Percentiles rank a stretch among this genome's conserved stretches.
Evolutionary conservation across 1,140 invertebrate species (phyloP).

Genomic region (Sweltsa coloradensis): DNA sequence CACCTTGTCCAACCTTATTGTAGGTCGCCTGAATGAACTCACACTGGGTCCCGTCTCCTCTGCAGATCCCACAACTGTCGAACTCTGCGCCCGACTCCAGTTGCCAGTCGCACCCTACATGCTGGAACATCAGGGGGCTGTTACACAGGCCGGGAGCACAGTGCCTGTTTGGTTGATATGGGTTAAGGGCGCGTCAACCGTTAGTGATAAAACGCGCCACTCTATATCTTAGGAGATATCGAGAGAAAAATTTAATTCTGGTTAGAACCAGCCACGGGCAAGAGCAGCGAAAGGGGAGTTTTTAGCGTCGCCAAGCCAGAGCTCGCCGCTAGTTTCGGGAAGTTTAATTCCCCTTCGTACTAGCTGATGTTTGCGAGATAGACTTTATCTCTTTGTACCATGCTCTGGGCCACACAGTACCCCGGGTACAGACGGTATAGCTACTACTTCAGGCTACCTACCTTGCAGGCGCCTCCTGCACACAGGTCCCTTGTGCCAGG

Average conservation of each 20-base stretch:
- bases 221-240: not conserved
- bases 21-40: constrained; percentile 29
- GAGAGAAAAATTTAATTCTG: too few species aligned
- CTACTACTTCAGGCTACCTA: constrained; percentile 29
- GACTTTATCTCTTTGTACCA: too few species aligned
- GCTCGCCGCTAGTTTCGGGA: not conserved
- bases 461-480: constrained; percentile 41
- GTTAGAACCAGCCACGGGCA: too few species aligned
- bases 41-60: constrained; percentile 53
- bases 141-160: not conserved
- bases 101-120: constrained; percentile 52
- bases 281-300: too few species aligned
- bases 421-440: not conserved
- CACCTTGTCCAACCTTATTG: constrained; percentile 17
- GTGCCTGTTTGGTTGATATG: not conserved
- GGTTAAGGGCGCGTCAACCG: not conserved
- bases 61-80: constrained; percentile 55
- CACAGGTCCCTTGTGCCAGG: constrained; percentile 43
- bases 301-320: too few species aligned
- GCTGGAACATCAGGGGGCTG: constrained; percentile 26
- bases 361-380: too few species aligned
- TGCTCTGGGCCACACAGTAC: not conserved
- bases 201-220: not conserved
- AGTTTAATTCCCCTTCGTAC: too few species aligned
- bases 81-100: constrained; percentile 49